Conservation (phyloP, 1,140 invertebrate genomes). For the Leptinotarsa defecta region DNA sequence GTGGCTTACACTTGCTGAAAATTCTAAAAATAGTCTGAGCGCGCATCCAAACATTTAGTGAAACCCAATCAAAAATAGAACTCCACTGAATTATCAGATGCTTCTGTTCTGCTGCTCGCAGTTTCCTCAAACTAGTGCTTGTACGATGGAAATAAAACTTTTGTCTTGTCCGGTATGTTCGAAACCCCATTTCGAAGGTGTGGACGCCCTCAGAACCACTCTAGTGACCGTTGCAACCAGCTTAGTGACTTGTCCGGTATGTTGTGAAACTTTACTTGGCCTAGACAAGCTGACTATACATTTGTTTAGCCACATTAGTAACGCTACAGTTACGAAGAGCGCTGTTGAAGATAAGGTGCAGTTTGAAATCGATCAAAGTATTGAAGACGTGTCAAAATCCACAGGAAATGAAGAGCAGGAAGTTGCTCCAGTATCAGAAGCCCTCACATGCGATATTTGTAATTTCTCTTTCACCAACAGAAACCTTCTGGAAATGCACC, state of each 20-base stretch:
- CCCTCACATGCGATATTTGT: conserved; percentile 69
- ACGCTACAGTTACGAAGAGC: conserved; percentile 26
- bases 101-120: background rate
- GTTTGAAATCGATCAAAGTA: conserved; percentile 40
- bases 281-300: conserved; percentile 86
- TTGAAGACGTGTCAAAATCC: conserved; percentile 28
- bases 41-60: conserved; percentile 20
- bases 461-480: conserved; percentile 71
- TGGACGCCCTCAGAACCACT: conserved; percentile 70
- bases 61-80: conserved; percentile 21
- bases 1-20: conserved; percentile 2
- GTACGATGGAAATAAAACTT: conserved; percentile 64
- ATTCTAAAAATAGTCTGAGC: conserved; percentile 23
- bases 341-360: conserved; percentile 53
- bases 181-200: conserved; percentile 70
- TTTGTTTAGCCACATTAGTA: conserved; percentile 70
- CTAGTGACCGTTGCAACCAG: conserved; percentile 76
- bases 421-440: conserved; percentile 39
- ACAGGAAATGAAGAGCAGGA: background rate
- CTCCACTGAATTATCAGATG: background rate
- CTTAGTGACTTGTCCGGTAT: conserved; percentile 75
- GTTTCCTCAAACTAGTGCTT: conserved; percentile 11
- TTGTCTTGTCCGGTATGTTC: conserved; percentile 77
- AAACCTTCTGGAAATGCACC: conserved; percentile 73
- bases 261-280: conserved; percentile 72